phyloP scores from a whole-genome alignment of 2,888 invertebrate species.

The Drosophila neonasuta region DNA sequence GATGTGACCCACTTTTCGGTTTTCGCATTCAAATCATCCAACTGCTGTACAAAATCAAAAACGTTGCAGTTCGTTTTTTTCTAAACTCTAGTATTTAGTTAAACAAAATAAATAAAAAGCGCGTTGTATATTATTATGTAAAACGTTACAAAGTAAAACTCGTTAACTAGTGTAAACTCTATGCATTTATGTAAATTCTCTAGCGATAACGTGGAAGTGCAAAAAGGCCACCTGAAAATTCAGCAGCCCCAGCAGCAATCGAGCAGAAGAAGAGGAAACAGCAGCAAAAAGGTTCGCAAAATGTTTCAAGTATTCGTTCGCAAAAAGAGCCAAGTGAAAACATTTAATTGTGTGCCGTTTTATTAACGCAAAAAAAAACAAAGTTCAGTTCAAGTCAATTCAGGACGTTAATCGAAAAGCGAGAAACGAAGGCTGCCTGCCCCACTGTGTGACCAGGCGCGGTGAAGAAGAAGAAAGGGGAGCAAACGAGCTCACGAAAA shows the following conservation, averaged over 20 bases:
- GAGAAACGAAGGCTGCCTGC: conserved; percentile 48
- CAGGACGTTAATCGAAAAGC: conserved; percentile 33
- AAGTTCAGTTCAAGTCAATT: conserved; percentile 18
- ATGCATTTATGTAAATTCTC: conserved; percentile 77
- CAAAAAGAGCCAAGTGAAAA: neutral
- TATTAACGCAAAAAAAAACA: conserved; percentile 14
- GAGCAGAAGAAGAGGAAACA: conserved; percentile 54
- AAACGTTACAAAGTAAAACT: conserved; percentile 32
- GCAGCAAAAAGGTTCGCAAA: conserved; percentile 64
- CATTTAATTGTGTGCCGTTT: conserved; percentile 10
- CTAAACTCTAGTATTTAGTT: conserved; percentile 68
- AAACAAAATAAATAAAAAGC: conserved; percentile 22
- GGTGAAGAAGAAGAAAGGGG: conserved; percentile 17
- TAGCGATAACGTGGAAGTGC: conserved; percentile 64
- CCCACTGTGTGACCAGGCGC: conserved; percentile 10
- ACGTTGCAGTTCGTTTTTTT: conserved; percentile 61
- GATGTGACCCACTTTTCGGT: conserved; percentile 81
- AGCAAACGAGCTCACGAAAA: conserved; percentile 56
- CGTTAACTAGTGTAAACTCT: conserved; percentile 71
- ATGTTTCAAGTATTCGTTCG: neutral
- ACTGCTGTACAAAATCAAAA: conserved; percentile 66
- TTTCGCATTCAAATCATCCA: conserved; percentile 79
- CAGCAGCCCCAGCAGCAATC: conserved; percentile 63
- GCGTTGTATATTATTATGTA: conserved; percentile 66
- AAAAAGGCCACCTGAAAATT: conserved; percentile 71